These are phyloP conservation scores for Graptemys geographica DNA, from an alignment of 2,797 vertebrate species.

Conservation along the genomic window DNA sequence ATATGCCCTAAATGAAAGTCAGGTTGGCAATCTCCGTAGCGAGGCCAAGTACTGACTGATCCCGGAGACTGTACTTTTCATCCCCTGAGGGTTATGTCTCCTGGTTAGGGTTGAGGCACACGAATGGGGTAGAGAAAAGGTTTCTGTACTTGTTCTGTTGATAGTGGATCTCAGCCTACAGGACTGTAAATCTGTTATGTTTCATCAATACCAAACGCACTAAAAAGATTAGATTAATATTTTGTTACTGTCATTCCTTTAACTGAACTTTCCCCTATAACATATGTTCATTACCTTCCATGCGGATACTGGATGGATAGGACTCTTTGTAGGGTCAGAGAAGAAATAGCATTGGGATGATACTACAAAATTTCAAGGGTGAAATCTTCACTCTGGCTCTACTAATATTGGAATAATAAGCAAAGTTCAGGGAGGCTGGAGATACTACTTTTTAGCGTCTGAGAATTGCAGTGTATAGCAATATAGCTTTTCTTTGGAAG, in stretches of 20 bases:
- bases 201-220: neutral
- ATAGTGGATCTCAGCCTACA: neutral
- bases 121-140: neutral
- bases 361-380: neutral
- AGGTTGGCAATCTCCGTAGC: neutral
- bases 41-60: rapidly evolving
- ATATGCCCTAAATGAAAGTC: neutral
- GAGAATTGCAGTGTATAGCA: neutral
- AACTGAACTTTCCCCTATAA: neutral
- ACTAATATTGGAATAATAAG: neutral
- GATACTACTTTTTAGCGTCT: neutral
- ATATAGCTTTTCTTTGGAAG: neutral
- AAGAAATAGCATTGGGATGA: neutral
- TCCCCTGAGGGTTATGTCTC: neutral
- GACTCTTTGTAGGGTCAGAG: neutral
- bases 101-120: neutral
- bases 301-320: neutral
- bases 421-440: rapidly evolving
- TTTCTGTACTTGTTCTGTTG: neutral
- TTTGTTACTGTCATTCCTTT: neutral
- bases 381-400: neutral
- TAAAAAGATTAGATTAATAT: neutral
- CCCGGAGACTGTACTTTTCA: neutral
- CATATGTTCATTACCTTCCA: rapidly evolving
- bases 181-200: neutral